Evolutionary conservation across 2,113 vertebrate species (phyloP).

Genomic region (Loxodonta africana): DNA sequence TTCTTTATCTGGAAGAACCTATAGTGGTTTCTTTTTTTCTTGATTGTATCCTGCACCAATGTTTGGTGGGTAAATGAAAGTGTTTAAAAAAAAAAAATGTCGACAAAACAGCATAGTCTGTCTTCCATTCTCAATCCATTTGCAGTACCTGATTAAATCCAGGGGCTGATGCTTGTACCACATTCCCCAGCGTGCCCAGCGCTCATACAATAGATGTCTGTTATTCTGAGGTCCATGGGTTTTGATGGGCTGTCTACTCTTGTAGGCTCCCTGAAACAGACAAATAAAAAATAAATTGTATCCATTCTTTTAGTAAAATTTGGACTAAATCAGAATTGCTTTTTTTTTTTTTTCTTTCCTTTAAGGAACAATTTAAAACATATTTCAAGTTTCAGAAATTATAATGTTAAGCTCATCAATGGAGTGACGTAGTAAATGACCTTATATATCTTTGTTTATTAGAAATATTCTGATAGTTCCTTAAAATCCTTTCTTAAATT

Average conservation of each 20-base stretch:
- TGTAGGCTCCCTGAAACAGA: slow-evolving; percentile 95
- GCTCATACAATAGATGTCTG: slow-evolving; percentile 97
- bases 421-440: not conserved
- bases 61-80: not conserved
- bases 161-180: slow-evolving; percentile 99
- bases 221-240: slow-evolving; percentile 98
- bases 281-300: not conserved
- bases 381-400: not conserved
- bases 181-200: slow-evolving; percentile 99
- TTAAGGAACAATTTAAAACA: not conserved
- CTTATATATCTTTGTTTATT: not conserved
- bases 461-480: not conserved
- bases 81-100: not conserved
- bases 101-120: not conserved
- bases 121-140: too few species aligned
- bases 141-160: slow-evolving; percentile 96
- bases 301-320: not conserved
- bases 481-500: not conserved
- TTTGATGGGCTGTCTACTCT: slow-evolving; percentile 97
- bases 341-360: not conserved
- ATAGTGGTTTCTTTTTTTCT: not conserved
- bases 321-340: not conserved
- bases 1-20: not conserved
- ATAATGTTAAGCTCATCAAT: not conserved
- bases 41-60: not conserved